Percentiles rank a stretch among this genome's conserved stretches.
These are phyloP conservation scores for Pseudotriccus pelzelni DNA, from an alignment of 2,797 vertebrate genomes.

Conservation along the genomic window DNA sequence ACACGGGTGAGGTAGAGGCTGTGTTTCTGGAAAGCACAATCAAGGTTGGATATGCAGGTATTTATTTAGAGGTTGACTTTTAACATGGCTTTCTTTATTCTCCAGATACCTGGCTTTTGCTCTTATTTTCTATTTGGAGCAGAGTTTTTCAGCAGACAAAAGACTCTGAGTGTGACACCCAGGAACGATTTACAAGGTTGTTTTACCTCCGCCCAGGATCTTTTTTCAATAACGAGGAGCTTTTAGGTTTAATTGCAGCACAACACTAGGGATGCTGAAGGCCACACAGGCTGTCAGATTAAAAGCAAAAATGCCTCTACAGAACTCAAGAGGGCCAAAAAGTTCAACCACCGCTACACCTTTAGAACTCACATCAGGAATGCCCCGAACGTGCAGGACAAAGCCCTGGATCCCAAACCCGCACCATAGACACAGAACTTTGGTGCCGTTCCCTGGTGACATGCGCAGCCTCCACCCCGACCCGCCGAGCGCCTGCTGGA, in stretches of 20 bases:
- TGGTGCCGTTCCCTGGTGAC: accelerated
- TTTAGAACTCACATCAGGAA: not conserved
- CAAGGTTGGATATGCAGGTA: not conserved
- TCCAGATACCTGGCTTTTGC: not conserved
- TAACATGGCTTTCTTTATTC: not conserved
- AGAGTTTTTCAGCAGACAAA: not conserved
- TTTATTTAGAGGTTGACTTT: not conserved
- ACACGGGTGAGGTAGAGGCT: not conserved
- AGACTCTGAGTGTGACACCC: accelerated
- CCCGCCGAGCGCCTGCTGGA: accelerated
- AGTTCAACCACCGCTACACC: not conserved
- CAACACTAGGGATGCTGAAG: not conserved
- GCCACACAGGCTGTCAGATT: not conserved
- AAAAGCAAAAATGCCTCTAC: not conserved
- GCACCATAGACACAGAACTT: not conserved
- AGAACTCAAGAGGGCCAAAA: not conserved
- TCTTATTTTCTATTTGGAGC: not conserved
- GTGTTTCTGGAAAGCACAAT: constrained; percentile 43
- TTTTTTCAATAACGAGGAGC: not conserved
- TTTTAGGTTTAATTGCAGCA: not conserved
- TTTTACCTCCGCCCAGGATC: not conserved
- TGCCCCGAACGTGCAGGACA: not conserved
- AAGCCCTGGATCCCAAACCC: not conserved
- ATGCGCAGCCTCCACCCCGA: not conserved
- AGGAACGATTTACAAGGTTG: not conserved